Conservation (phyloP, 2,797 vertebrate genomes). For the Sebastes taczanowskii region DNA sequence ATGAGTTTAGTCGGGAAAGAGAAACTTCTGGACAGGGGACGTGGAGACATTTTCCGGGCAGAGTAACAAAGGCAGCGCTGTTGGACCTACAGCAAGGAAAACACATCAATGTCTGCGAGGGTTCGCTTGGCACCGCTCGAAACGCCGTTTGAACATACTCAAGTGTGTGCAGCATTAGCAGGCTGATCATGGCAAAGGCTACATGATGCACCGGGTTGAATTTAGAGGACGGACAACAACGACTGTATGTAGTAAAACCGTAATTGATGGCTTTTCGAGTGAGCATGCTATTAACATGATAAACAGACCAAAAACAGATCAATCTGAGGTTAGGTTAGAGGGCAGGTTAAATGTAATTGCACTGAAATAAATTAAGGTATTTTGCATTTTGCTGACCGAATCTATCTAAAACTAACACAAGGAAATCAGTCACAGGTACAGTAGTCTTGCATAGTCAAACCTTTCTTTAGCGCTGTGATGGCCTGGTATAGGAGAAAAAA, state of each 20-base stretch:
- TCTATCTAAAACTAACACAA: not conserved
- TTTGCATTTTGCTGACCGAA: slow-evolving; percentile 21
- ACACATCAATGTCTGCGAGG: slow-evolving; percentile 53
- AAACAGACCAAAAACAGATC: slow-evolving; percentile 30
- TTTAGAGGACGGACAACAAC: not conserved
- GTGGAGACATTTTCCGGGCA: slow-evolving; percentile 63
- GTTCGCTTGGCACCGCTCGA: slow-evolving; percentile 39
- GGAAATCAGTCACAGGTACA: not conserved
- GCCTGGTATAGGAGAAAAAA: not conserved
- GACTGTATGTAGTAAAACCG: slow-evolving; percentile 6
- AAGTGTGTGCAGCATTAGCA: slow-evolving; percentile 22
- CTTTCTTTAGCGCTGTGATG: not conserved
- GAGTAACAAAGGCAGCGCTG: slow-evolving; percentile 73
- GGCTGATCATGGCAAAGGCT: slow-evolving; percentile 29
- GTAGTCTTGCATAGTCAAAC: not conserved
- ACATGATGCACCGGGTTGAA: not conserved
- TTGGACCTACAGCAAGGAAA: slow-evolving; percentile 59
- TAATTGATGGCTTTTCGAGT: slow-evolving; percentile 13
- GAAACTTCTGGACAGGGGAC: slow-evolving; percentile 51
- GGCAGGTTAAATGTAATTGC: slow-evolving; percentile 15
- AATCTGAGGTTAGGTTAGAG: not conserved
- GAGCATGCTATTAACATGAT: slow-evolving; percentile 33
- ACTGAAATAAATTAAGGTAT: not conserved
- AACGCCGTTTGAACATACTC: slow-evolving; percentile 26
- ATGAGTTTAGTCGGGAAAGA: slow-evolving; percentile 51